A percentile compares a stretch with the other conserved stretches of the same genome.
Conservation (phyloP, 2,888 invertebrate species). For the Ephialtes manifestator region DNA sequence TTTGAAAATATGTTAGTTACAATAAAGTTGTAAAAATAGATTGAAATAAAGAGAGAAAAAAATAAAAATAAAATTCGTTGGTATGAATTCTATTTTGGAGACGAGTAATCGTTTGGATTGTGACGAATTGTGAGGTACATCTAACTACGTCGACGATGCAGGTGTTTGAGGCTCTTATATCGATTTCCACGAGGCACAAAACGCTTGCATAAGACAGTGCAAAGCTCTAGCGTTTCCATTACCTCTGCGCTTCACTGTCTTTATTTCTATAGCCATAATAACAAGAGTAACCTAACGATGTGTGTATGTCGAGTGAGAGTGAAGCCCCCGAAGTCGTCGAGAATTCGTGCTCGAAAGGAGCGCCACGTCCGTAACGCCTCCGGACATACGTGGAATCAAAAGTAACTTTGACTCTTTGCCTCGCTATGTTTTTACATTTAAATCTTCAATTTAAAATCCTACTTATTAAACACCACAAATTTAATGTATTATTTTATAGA, state of each 20-base stretch:
- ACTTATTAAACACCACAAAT: neutral
- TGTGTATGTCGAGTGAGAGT: conserved; percentile 7
- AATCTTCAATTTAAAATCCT: neutral
- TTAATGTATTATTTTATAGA: neutral
- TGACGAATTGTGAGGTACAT: neutral
- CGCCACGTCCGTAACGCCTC: neutral
- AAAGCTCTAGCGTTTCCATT: conserved; percentile 54
- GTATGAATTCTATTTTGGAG: neutral
- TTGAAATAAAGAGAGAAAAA: neutral
- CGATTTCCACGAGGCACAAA: conserved; percentile 64
- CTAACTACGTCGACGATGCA: conserved; percentile 62
- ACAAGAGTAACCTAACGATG: conserved; percentile 6
- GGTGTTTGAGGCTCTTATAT: conserved; percentile 67
- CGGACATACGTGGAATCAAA: neutral
- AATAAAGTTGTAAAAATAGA: neutral
- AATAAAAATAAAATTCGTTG: neutral
- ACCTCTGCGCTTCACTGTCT: conserved; percentile 7
- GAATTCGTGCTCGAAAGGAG: neutral
- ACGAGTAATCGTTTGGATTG: neutral
- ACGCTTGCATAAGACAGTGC: conserved; percentile 67
- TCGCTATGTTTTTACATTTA: no score
- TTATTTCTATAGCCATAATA: conserved; percentile 14
- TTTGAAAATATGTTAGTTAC: neutral
- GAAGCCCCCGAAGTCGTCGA: conserved; percentile 44
- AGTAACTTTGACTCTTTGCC: neutral